These are phyloP conservation scores for Gerris buenoi DNA, from an alignment of 1,140 invertebrate genomes.

Conservation along the genomic window DNA sequence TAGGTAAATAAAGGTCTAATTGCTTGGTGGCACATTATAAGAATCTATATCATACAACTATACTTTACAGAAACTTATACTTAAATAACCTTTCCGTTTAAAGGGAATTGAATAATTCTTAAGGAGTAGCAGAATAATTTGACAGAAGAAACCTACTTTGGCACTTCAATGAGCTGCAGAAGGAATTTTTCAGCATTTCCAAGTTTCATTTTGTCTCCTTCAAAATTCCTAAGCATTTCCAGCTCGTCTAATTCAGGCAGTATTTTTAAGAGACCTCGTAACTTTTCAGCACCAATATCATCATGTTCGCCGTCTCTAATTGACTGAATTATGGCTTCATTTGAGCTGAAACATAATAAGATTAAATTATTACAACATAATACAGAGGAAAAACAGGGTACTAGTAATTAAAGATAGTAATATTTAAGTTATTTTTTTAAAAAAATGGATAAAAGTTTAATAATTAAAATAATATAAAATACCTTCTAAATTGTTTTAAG, in stretches of 20 bases:
- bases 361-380: too few species aligned
- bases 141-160: conserved; percentile 49
- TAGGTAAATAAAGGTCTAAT: too few species aligned
- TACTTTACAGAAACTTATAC: too few species aligned
- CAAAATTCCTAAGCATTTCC: conserved; percentile 73
- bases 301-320: conserved; percentile 71
- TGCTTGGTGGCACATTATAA: too few species aligned
- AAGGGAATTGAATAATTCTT: too few species aligned
- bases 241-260: conserved; percentile 84
- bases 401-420: too few species aligned
- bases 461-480: conserved; percentile 20
- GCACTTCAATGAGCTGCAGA: conserved; percentile 66
- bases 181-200: conserved; percentile 88
- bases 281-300: conserved; percentile 80
- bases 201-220: conserved; percentile 63
- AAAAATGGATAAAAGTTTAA: too few species aligned
- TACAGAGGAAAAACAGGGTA: too few species aligned
- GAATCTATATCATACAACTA: too few species aligned
- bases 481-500: conserved; percentile 89
- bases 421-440: too few species aligned
- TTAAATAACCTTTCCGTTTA: too few species aligned
- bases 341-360: conserved; percentile 49
- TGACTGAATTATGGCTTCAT: conserved; percentile 79
- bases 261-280: conserved; percentile 80
- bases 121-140: too few species aligned